Base-by-base conservation (phyloP, 2,113 vertebrate species). In the Solea senegalensis region DNA sequence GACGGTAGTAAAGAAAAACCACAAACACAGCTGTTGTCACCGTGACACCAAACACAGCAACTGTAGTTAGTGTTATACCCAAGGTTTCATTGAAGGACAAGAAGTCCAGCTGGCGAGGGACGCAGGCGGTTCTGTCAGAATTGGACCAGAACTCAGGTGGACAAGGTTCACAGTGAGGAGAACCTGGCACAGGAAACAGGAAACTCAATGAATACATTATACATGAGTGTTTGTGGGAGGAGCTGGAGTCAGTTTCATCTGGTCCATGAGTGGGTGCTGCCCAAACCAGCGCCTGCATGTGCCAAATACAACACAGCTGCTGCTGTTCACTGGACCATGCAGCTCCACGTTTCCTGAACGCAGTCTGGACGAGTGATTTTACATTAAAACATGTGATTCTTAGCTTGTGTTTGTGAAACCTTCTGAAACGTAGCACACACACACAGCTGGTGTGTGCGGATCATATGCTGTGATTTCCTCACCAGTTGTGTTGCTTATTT, bases 91-190 rank as follows among this genome's bases (percentile, higher is more conserved):
- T 75, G 66, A 90, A 92, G 40, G 90, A 88, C 7, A 94, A 92
- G 48, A 89, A 94, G 66, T 93, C 91, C 56, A 91, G 66, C 62
- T 85, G 84, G 27, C 91, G 92, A 39, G 78, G 85, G 27, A 93
- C 48, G 50, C 94, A 94, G 51, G 61, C 70, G 3, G 90, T 93
- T 56, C 39, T 76, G 12, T 82, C 12, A 55, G 8, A 45, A 55
- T 92, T 94, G 55, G 93, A 92, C 93, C 93, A 94, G 60, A 92
- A 93, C 66, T 93, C 90, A 3, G 72, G 10, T 28, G 88, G 90
- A 78, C 94, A 94, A 15, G 5, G 84, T 0, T 87, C 66, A 83
- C 93, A 94, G 34, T 85, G 63, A 26, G 74, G 58, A 3, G 93
- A 92, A 44, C 76, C 94, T 94, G 26, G 15, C 34, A 34, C 16